A percentile compares a stretch with the other conserved stretches of the same genome.
These are phyloP conservation scores for Oryzias dopingdopingensis DNA, from an alignment of 2,797 vertebrate genomes.

Conservation along the genomic window DNA sequence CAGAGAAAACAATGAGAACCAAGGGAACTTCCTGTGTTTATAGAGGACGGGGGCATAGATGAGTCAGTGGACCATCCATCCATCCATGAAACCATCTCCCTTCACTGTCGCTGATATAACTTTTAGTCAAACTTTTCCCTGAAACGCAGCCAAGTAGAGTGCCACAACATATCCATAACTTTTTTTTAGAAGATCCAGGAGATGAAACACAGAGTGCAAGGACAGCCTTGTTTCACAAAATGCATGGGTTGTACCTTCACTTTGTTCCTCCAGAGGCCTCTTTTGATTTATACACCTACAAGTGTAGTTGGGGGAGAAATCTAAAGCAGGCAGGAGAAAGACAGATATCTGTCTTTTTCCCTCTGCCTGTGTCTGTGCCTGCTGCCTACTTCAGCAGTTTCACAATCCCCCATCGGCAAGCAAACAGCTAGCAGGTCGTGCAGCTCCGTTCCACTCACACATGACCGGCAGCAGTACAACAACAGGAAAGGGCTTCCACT, in stretches of 20 bases:
- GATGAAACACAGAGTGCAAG: slow-evolving; percentile 73
- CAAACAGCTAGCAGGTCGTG: slow-evolving; percentile 60
- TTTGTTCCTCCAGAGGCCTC: slow-evolving; percentile 42
- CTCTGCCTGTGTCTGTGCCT: slow-evolving; percentile 60
- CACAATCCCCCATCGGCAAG: slow-evolving; percentile 73
- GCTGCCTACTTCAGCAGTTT: slow-evolving; percentile 83
- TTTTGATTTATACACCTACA: slow-evolving; percentile 66
- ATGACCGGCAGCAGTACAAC: slow-evolving; percentile 64
- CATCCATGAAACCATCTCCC: slow-evolving; percentile 30
- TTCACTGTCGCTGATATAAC: slow-evolving; percentile 13
- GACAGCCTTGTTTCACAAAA: slow-evolving; percentile 75
- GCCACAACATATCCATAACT: background rate
- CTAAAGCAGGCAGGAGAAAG: slow-evolving; percentile 75
- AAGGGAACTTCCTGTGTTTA: slow-evolving; percentile 84
- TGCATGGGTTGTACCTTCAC: slow-evolving; percentile 55
- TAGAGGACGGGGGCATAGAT: slow-evolving; percentile 72
- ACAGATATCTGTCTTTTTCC: slow-evolving; percentile 40
- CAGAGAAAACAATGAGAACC: slow-evolving; percentile 80
- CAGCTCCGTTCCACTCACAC: slow-evolving; percentile 68
- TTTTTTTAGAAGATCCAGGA: slow-evolving; percentile 74
- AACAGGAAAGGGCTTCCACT: slow-evolving; percentile 74
- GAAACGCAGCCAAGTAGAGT: background rate
- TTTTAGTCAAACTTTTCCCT: slow-evolving; percentile 6
- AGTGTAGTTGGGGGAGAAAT: slow-evolving; percentile 35
- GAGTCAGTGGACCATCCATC: slow-evolving; percentile 68